phyloP scores from a whole-genome alignment of 1,140 invertebrate genomes.

The Gonatopus flavifemur region DNA sequence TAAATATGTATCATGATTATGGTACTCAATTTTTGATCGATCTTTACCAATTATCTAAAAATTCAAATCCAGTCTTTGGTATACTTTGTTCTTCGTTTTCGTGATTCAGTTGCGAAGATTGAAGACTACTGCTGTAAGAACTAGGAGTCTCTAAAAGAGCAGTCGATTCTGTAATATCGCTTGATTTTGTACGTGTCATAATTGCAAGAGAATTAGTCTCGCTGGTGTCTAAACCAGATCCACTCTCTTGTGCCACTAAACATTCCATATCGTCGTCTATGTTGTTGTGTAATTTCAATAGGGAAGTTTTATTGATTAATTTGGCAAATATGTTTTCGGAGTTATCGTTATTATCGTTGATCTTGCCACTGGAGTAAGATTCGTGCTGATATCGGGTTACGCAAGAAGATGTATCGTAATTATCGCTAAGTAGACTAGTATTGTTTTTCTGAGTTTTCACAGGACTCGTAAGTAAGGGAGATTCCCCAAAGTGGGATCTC shows the following conservation, averaged over 20 bases:
- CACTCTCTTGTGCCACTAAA: constrained; percentile 39
- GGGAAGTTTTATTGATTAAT: constrained; percentile 48
- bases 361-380: constrained; percentile 40
- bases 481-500: constrained; percentile 31
- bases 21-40: neutral
- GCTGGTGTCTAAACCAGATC: constrained; percentile 32
- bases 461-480: constrained; percentile 40
- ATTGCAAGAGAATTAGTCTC: constrained; percentile 38
- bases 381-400: constrained; percentile 45
- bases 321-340: constrained; percentile 49
- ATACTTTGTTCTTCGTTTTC: constrained; percentile 52
- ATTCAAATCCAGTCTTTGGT: constrained; percentile 75
- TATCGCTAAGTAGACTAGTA: constrained; percentile 35
- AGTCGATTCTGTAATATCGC: constrained; percentile 47
- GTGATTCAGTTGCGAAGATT: constrained; percentile 45
- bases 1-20: neutral
- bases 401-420: constrained; percentile 41
- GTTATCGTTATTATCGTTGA: constrained; percentile 32
- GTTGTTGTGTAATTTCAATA: constrained; percentile 48
- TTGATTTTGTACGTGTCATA: constrained; percentile 47
- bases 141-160: constrained; percentile 47
- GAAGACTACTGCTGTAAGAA: constrained; percentile 47
- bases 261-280: constrained; percentile 45
- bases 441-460: constrained; percentile 38
- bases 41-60: constrained; percentile 71